phyloP scores from a whole-genome alignment of 2,113 vertebrate genomes.

The Euleptes europaea region DNA sequence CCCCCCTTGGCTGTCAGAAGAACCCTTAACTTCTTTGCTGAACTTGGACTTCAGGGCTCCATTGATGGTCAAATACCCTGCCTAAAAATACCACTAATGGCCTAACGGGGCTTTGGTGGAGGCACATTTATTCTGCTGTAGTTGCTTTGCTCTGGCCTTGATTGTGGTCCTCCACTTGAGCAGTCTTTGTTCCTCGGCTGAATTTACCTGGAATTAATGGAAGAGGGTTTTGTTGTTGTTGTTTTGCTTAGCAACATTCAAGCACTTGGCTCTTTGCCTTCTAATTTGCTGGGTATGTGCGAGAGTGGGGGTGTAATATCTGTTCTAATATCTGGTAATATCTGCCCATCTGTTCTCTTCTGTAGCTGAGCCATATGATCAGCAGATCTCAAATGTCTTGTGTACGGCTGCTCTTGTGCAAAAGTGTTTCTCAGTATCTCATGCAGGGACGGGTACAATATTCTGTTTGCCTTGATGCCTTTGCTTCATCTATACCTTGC shows the following conservation, averaged over 20 bases:
- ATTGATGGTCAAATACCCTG: neutral
- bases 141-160: neutral
- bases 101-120: neutral
- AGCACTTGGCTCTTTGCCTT: neutral
- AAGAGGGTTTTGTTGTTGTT: neutral
- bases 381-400: neutral
- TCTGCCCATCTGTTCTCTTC: conserved; percentile 17
- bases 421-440: neutral
- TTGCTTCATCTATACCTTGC: no score
- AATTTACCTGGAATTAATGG: neutral
- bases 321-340: neutral
- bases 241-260: neutral
- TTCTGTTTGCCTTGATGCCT: no score
- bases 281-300: neutral
- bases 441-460: no score
- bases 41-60: neutral
- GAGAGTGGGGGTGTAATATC: neutral
- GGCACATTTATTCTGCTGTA: neutral
- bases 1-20: neutral
- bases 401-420: neutral
- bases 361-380: neutral
- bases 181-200: neutral
- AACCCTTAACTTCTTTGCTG: neutral
- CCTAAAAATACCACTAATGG: neutral
- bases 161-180: neutral